Conservation (phyloP, 1,140 invertebrate species). For the Carposina sasakii region DNA sequence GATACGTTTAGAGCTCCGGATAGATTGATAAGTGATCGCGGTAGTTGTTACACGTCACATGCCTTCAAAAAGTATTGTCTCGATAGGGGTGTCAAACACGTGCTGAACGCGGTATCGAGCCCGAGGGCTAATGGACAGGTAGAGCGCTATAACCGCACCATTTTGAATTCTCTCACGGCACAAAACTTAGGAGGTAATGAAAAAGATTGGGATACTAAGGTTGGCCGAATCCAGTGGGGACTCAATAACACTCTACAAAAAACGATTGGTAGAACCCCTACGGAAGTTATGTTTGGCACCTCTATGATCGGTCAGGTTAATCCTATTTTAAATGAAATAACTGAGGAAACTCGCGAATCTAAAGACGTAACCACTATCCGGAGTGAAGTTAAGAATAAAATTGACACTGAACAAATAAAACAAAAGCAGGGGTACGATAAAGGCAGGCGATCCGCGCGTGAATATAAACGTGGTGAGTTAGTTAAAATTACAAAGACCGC, state of each 20-base stretch:
- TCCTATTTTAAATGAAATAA: not conserved
- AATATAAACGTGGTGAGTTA: not conserved
- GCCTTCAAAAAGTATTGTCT: not conserved
- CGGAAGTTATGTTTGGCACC: constrained; percentile 2
- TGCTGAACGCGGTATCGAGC: constrained; percentile 3
- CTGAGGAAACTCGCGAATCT: not conserved
- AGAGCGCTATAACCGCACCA: not conserved
- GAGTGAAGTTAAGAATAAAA: not conserved
- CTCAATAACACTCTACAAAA: constrained; percentile 2
- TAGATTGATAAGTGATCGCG: not conserved
- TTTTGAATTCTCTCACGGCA: not conserved
- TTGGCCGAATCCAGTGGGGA: not conserved
- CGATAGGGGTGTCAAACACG: constrained; percentile 2
- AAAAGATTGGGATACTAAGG: not conserved
- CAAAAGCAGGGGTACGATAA: not conserved
- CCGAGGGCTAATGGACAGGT: not conserved
- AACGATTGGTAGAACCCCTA: not conserved
- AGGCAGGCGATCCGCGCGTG: not conserved
- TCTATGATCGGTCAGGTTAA: not conserved
- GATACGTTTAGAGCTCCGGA: not conserved
- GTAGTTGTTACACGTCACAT: not conserved
- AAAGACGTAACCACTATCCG: not conserved
- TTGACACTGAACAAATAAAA: constrained; percentile 1
- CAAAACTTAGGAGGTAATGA: not conserved
- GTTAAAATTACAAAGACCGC: constrained; percentile 10